phyloP scores from a whole-genome alignment of 64 coral and sea anemone species.

The Porites australiensis region DNA sequence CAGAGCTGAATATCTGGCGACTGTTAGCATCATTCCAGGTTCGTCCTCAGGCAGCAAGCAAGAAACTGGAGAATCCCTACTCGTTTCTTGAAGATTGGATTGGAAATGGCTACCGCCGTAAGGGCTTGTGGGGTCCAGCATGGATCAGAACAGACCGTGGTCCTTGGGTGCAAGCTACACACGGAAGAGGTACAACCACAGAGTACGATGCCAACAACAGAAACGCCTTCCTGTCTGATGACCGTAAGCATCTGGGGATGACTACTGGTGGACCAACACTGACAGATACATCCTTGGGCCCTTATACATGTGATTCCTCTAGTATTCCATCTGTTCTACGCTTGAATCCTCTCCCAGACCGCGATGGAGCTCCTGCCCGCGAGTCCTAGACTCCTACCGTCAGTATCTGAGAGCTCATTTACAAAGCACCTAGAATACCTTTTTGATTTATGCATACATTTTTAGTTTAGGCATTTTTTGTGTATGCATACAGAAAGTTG shows the following conservation, averaged over 20 bases:
- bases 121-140: constrained; percentile 48
- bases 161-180: constrained; percentile 50
- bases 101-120: constrained; percentile 21
- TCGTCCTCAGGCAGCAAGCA: constrained; percentile 13
- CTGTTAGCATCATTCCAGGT: constrained; percentile 57
- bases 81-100: constrained; percentile 56
- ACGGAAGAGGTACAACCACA: constrained; percentile 46
- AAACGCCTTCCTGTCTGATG: constrained; percentile 44
- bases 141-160: constrained; percentile 45
- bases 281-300: constrained; percentile 52
- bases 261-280: constrained; percentile 52
- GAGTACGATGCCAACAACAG: constrained; percentile 32
- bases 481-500: no score
- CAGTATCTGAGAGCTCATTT: no score
- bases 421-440: no score
- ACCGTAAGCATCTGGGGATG: constrained; percentile 21
- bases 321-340: constrained; percentile 29
- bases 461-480: no score
- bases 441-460: no score
- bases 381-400: neutral
- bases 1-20: constrained; percentile 64
- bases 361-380: constrained; percentile 26
- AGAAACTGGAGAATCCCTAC: constrained; percentile 14
- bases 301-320: neutral
- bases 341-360: constrained; percentile 13